These are phyloP conservation scores for Platyura marginata DNA, from an alignment of 1,140 invertebrate genomes.

Conservation along the genomic window DNA sequence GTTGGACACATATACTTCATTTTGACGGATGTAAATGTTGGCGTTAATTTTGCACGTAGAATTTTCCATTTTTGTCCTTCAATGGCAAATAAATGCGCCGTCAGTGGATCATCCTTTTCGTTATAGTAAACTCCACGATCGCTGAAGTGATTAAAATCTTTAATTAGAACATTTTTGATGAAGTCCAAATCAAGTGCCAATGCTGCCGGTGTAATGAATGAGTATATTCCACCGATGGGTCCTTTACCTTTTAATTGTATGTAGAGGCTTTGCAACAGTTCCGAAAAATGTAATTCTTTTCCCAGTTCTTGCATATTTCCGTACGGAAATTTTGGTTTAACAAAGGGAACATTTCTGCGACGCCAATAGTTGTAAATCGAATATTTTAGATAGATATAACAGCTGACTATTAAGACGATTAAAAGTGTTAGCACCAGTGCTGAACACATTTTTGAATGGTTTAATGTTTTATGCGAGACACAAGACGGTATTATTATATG, in stretches of 20 bases:
- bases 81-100: constrained; percentile 15
- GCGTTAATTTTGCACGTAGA: constrained; percentile 22
- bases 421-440: neutral
- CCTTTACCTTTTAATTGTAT: neutral
- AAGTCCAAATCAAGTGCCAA: constrained; percentile 24
- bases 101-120: constrained; percentile 11
- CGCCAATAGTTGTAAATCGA: neutral
- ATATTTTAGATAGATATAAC: neutral
- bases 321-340: neutral
- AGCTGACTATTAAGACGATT: neutral
- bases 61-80: constrained; percentile 22
- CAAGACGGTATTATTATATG: too few relatives aligned
- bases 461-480: too few relatives aligned
- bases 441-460: too few relatives aligned
- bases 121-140: constrained; percentile 11
- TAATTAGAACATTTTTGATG: constrained; percentile 26
- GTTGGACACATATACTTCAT: constrained; percentile 23
- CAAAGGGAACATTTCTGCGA: neutral
- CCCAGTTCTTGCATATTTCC: neutral
- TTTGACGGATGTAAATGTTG: constrained; percentile 24
- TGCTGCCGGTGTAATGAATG: constrained; percentile 11
- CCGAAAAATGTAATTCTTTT: neutral
- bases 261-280: neutral
- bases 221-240: neutral
- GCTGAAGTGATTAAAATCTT: constrained; percentile 27